Evolutionary conservation across 1,140 invertebrate genomes (phyloP).

Genomic region (Drosophila repletoides): DNA sequence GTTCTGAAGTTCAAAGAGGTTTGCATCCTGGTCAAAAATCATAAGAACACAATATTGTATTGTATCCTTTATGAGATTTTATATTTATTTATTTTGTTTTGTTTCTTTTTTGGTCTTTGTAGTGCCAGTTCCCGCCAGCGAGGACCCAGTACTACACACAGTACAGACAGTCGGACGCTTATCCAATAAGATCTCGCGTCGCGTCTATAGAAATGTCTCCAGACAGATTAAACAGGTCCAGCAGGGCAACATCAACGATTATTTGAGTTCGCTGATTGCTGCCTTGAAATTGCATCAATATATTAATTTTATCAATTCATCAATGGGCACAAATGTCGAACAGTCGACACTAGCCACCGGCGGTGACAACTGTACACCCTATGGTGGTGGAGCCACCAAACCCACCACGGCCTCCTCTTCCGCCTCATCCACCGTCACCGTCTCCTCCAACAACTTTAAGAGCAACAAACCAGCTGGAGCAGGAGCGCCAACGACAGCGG

Average conservation of each 20-base stretch:
- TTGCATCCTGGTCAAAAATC: too few relatives aligned
- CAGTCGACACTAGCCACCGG: constrained; percentile 65
- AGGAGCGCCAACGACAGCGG: constrained; percentile 10
- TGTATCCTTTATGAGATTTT: background rate
- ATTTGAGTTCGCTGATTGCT: constrained; percentile 85
- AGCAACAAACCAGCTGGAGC: constrained; percentile 32
- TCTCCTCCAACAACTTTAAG: constrained; percentile 25
- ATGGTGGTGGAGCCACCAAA: constrained; percentile 20
- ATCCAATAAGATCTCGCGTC: constrained; percentile 87
- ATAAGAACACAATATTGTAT: too few relatives aligned
- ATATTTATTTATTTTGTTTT: background rate
- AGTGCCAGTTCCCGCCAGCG: constrained; percentile 85
- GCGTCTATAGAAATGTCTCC: constrained; percentile 86
- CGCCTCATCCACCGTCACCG: background rate
- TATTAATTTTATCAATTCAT: constrained; percentile 83
- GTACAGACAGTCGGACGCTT: constrained; percentile 88
- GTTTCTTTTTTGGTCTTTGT: constrained; percentile 28
- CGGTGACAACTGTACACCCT: constrained; percentile 57
- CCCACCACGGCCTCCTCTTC: background rate
- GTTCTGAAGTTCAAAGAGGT: too few relatives aligned
- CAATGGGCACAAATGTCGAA: constrained; percentile 80
- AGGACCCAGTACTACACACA: constrained; percentile 87
- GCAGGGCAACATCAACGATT: constrained; percentile 85
- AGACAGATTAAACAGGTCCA: constrained; percentile 85
- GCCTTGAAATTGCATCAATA: constrained; percentile 86